phyloP scores from a whole-genome alignment of 2,888 invertebrate species.

The Onchidella celtica region DNA sequence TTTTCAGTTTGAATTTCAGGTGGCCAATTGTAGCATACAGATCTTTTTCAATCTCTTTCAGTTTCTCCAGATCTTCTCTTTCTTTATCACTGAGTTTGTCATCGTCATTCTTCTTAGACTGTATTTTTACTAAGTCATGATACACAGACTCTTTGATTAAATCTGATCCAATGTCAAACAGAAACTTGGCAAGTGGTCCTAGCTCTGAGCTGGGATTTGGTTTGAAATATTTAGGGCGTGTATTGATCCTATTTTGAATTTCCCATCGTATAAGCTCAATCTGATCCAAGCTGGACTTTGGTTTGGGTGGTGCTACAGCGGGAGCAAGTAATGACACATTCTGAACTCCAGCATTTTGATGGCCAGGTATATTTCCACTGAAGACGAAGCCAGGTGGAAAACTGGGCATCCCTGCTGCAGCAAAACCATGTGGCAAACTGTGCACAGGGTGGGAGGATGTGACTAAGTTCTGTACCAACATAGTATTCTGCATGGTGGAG shows the following conservation, averaged over 20 bases:
- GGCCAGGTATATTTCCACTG: neutral
- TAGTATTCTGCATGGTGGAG: neutral
- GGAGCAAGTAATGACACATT: conserved; percentile 22
- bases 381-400: conserved; percentile 18
- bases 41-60: conserved; percentile 82
- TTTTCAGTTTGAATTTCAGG: conserved; percentile 59
- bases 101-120: conserved; percentile 87
- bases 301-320: conserved; percentile 52
- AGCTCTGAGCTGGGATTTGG: conserved; percentile 66
- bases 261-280: conserved; percentile 70
- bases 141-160: conserved; percentile 96
- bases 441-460: neutral
- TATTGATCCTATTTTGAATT: conserved; percentile 61
- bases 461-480: neutral
- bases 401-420: neutral
- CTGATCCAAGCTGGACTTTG: conserved; percentile 68
- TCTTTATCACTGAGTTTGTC: conserved; percentile 83
- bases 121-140: conserved; percentile 92
- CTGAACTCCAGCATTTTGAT: neutral
- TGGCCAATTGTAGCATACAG: conserved; percentile 68
- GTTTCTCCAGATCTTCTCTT: conserved; percentile 84
- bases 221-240: conserved; percentile 56
- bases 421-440: neutral
- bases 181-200: conserved; percentile 87
- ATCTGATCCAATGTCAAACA: conserved; percentile 94